A percentile compares a stretch with the other conserved stretches of the same genome.
Evolutionary conservation across 2,797 vertebrate genomes (phyloP).

Genomic region (Gobio occitaniae): DNA sequence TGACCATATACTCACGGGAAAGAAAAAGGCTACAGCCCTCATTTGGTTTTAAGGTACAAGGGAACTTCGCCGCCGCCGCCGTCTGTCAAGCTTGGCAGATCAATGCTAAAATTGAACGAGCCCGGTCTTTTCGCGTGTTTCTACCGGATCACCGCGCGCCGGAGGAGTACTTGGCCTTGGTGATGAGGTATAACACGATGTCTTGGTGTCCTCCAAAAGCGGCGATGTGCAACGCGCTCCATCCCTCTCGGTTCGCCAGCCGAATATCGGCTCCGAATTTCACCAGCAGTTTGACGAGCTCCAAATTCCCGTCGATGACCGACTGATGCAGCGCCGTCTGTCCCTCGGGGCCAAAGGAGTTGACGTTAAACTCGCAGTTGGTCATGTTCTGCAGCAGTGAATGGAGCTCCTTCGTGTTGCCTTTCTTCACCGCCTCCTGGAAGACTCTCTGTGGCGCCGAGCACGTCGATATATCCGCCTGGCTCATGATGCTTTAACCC

Average conservation of each 20-base stretch:
- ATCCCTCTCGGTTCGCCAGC: conserved; percentile 96
- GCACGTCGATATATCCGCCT: conserved; percentile 92
- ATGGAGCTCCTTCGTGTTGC: conserved; percentile 96
- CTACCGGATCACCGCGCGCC: conserved; percentile 86
- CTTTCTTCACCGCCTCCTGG: conserved; percentile 96
- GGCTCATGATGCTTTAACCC: conserved; percentile 86
- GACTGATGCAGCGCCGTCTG: conserved; percentile 98
- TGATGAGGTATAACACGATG: conserved; percentile 99
- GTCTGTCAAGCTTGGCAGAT: conserved; percentile 75
- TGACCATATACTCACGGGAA: conserved; percentile 68
- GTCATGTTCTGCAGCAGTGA: conserved; percentile 96
- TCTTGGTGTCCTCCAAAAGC: conserved; percentile 98
- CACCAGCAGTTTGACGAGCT: conserved; percentile 97
- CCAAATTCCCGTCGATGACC: conserved; percentile 97
- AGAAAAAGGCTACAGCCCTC: conserved; percentile 62
- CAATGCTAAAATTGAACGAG: conserved; percentile 66
- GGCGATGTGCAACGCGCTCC: conserved; percentile 98
- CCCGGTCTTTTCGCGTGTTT: conserved; percentile 70
- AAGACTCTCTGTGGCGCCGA: conserved; percentile 92
- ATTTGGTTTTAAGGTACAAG: conserved; percentile 77
- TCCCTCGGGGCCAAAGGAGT: conserved; percentile 97
- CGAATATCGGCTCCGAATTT: conserved; percentile 97
- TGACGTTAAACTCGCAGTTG: conserved; percentile 98
- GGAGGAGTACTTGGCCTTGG: conserved; percentile 97
- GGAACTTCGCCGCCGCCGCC: conserved; percentile 45